Evolutionary conservation across 2,797 vertebrate species (phyloP), one percentile per base, ranked within the genome.

Genomic region (Scleropages formosus): DNA sequence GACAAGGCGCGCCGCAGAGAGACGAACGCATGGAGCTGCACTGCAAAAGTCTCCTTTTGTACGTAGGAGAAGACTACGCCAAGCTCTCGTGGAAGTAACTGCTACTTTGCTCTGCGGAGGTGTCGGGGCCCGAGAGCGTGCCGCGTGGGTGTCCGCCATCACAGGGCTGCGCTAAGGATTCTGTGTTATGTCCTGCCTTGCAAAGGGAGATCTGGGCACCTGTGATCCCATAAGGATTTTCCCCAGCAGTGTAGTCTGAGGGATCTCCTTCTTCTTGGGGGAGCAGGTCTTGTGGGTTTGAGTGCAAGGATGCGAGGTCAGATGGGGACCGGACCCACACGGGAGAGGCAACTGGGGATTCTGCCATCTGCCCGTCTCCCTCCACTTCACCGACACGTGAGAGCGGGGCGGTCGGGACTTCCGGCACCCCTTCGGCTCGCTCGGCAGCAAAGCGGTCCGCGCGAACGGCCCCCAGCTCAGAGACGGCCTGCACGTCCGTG

Each of bases 391-490:
- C 82, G 6, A 80, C 59, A 26, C 64, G 72, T 8, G 65, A 72
- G 7, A 58, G 71, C 1, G 80, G 74, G 26, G 53, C 80, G 12
- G 85, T 84, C 8, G 79, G 88, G 0, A 90, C 90, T 79, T 91
- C 91, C 49, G 89, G 88, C 64, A 88, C 68, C 90, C 89, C 80
- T 90, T 90, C 80, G 89, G 86, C 85, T 56, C 82, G 87, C 85
- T 89, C 87, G 26, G 85, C 83, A 74, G 87, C 84, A 0, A 87
- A 88, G 75, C 89, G 88, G 67, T 73, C 12, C 49, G 61, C 65
- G n/a, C 20, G 22, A 53, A 72, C 80, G 39, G 75, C 85, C 79
- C 83, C 85, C 59, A 80, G 72, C 67, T 86, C 88, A 18, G 77
- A 73, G 47, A 80, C 68, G 26, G 83, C 86, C 77, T 78, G 84